phyloP scores from a whole-genome alignment of 2,888 invertebrate species.

The Tridacna crocea region DNA sequence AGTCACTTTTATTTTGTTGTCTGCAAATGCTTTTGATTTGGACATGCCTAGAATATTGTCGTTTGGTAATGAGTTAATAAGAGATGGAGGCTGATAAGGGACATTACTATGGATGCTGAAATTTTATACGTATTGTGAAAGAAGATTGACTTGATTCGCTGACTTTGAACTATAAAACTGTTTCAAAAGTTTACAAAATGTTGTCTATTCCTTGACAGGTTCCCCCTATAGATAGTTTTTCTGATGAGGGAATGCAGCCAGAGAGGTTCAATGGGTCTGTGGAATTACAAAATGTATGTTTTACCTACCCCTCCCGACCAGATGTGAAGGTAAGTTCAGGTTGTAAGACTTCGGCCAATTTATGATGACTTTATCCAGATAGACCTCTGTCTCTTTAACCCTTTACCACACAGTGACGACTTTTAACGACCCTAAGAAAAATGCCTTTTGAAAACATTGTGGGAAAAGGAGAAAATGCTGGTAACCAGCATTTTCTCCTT shows the following conservation, averaged over 20 bases:
- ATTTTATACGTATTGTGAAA: no score
- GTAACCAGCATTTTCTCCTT: no score
- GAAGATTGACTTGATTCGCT: no score
- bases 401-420: no score
- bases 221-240: constrained; percentile 85
- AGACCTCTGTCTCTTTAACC: not conserved
- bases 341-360: not conserved
- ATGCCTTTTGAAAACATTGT: not conserved
- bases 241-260: constrained; percentile 83
- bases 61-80: no score
- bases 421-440: not conserved
- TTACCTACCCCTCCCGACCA: constrained; percentile 91
- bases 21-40: no score
- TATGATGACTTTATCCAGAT: not conserved
- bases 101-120: no score
- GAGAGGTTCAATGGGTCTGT: constrained; percentile 87
- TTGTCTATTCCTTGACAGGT: constrained; percentile 47
- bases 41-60: no score
- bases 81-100: no score
- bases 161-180: no score
- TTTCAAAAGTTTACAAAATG: not conserved
- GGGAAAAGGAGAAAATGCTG: no score
- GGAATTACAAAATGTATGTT: constrained; percentile 88
- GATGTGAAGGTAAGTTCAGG: constrained; percentile 88
- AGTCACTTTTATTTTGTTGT: no score